These are phyloP conservation scores for Cossypha polioptera DNA, from an alignment of 2,797 vertebrate genomes.

Conservation along the genomic window DNA sequence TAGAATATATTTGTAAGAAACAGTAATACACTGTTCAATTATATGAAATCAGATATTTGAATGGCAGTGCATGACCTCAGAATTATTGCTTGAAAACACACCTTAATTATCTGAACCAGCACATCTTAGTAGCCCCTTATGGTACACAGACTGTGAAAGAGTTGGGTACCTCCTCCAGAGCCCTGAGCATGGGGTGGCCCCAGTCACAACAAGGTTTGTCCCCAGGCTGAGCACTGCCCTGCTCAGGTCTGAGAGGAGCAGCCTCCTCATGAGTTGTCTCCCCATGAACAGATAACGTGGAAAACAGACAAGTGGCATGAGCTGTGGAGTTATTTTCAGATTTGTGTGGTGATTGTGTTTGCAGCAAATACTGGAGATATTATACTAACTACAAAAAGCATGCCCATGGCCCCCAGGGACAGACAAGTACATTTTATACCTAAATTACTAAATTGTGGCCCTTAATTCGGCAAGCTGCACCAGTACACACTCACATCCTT, in stretches of 20 bases:
- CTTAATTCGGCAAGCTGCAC: not conserved
- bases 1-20: not conserved
- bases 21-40: not conserved
- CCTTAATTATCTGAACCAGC: constrained; percentile 21
- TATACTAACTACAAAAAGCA: not conserved
- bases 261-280: not conserved
- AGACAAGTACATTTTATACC: constrained; percentile 2
- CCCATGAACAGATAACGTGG: not conserved
- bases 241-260: not conserved
- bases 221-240: not conserved
- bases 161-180: constrained; percentile 3
- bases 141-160: constrained; percentile 6
- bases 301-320: not conserved
- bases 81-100: constrained; percentile 5
- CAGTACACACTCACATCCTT: not conserved
- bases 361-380: constrained; percentile 22
- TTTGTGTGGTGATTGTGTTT: not conserved
- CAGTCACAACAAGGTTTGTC: not conserved
- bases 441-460: constrained; percentile 4
- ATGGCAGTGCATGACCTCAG: not conserved
- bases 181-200: not conserved
- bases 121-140: not conserved
- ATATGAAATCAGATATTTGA: constrained; percentile 35
- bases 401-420: not conserved
- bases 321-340: not conserved